Evolutionary conservation across 2,113 vertebrate species (phyloP).

Genomic region (Uropsilus gracilis): DNA sequence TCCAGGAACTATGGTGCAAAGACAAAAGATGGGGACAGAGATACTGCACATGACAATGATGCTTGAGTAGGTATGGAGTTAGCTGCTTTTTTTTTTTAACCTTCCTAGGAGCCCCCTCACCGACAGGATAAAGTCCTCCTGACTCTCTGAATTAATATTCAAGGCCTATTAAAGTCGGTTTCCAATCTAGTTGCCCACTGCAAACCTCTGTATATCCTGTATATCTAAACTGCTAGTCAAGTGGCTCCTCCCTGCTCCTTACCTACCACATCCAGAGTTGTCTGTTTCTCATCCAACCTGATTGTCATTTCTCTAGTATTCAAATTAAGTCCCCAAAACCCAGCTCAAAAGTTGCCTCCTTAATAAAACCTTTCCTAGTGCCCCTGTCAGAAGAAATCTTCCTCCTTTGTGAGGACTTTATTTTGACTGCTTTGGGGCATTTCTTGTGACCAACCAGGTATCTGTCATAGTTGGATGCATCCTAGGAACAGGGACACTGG

Average conservation of each 20-base stretch:
- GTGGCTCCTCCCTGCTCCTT: neutral
- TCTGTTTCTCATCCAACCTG: neutral
- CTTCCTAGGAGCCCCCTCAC: neutral
- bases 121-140: neutral
- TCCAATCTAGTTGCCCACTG: neutral
- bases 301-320: neutral
- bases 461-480: neutral
- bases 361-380: slow-evolving; percentile 14
- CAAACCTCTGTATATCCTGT: neutral
- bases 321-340: neutral
- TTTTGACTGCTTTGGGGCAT: neutral
- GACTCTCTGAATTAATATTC: slow-evolving; percentile 6
- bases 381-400: neutral
- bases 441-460: neutral
- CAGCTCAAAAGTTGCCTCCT: slow-evolving; percentile 28
- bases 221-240: neutral
- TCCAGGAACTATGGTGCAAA: slow-evolving; percentile 87
- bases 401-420: neutral
- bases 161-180: neutral
- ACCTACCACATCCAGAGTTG: neutral
- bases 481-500: neutral
- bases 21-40: slow-evolving; percentile 37
- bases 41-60: neutral
- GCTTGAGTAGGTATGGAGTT: neutral
- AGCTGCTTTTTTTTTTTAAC: neutral